These are phyloP conservation scores for Urocyon cinereoargenteus DNA, from an alignment of 2,797 vertebrate genomes.

Conservation along the genomic window DNA sequence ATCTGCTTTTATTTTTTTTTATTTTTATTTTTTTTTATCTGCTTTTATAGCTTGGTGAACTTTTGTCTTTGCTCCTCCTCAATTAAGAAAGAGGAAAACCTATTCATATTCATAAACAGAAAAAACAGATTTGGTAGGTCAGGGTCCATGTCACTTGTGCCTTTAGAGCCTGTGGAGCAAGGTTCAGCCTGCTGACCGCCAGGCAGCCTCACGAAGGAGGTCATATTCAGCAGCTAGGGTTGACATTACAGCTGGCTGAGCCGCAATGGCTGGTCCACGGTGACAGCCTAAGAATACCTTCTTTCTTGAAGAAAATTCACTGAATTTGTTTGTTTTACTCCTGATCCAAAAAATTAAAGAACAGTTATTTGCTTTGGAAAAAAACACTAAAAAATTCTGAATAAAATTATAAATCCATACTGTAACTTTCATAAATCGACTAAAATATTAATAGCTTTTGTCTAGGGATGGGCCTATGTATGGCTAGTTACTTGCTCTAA, in stretches of 20 bases:
- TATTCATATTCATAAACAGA: conserved; percentile 33
- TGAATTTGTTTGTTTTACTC: conserved; percentile 11
- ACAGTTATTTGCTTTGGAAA: neutral
- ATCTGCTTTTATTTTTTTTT: neutral
- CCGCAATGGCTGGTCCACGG: neutral
- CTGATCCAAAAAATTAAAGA: neutral
- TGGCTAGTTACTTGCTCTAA: neutral
- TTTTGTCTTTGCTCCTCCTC: conserved; percentile 12
- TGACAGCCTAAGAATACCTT: neutral
- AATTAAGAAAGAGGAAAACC: neutral
- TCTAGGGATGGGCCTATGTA: neutral
- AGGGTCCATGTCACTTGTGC: neutral
- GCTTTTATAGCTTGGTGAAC: conserved; percentile 22
- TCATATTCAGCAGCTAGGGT: neutral
- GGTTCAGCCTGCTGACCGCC: neutral
- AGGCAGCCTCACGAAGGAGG: neutral
- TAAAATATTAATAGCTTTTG: conserved; percentile 51
- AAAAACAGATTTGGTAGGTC: conserved; percentile 22
- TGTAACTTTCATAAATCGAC: conserved; percentile 30
- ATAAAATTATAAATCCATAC: conserved; percentile 29
- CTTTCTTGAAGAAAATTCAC: conserved; percentile 54
- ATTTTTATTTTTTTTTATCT: neutral
- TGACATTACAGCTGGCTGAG: neutral
- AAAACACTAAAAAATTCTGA: neutral
- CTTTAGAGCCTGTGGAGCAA: conserved; percentile 11